Base-by-base conservation (phyloP, 2,888 invertebrate species). In the Agriopis aurantiaria region DNA sequence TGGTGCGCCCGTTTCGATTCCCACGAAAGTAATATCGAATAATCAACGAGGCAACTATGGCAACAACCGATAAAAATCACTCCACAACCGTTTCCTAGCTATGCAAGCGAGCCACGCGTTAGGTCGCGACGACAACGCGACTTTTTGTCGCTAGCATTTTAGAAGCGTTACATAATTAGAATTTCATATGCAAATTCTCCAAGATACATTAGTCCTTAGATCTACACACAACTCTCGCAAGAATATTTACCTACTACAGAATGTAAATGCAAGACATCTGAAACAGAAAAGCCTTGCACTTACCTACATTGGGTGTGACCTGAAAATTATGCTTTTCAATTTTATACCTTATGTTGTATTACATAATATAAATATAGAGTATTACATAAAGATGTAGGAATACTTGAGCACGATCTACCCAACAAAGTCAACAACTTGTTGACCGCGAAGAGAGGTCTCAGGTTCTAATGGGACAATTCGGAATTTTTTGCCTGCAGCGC, bases 171-270 rank as follows among this genome's bases (percentile, higher is more conserved):
- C 70, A 65, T 51, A 61, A 40, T 65, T 12, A 63, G n/a, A 58
- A 65, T 62, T 61, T 52, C 45, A 59, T 48, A 65, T 51, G 60
- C 43, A 49, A 59, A 60, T 53, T 69, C 59, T 55, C 17, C 51
- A 48, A 51, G 45, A 67, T 63, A 66, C 65, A 69, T 66, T 66
- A 70, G 55, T 67, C n/a, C 66, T 66, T 70, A 70, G 49, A 63
- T 62, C 69, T 69, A 69, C 58, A 70, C 66, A 70, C 58, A 62
- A 63, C 43, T 63, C 49, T 61, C 51, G 49, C 45, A 57, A 52
- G 43, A 8, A 65, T 45, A 41, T 40, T 68, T n/a, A 23, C 3
- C 33, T 23, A 63, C 65, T 65, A 69, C 61, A 57, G 17, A 41
- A 56, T 46, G 52, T 63, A 48, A 57, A 62, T 65, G 48, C 69